These are phyloP conservation scores for Entomobrya proxima DNA, from an alignment of 2,888 invertebrate genomes.

Conservation along the genomic window DNA sequence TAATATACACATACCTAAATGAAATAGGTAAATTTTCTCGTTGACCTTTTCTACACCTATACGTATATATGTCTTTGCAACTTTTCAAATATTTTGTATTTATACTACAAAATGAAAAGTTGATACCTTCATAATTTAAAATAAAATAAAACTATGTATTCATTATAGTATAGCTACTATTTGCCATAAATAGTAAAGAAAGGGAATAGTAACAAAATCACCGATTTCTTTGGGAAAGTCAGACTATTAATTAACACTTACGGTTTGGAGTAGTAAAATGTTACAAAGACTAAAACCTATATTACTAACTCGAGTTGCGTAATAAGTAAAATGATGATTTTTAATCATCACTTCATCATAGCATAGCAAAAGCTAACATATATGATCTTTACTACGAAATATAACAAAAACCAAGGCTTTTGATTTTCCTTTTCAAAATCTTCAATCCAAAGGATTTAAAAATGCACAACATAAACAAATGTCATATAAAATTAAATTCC, in stretches of 20 bases:
- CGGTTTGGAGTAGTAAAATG: not conserved
- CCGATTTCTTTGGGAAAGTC: slow-evolving; percentile 59
- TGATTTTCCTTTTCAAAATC: not conserved
- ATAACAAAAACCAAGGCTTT: slow-evolving; percentile 19
- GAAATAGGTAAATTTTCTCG: not conserved
- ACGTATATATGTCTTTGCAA: not conserved
- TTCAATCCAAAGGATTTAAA: not conserved
- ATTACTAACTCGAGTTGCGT: not conserved
- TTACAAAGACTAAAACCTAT: not conserved
- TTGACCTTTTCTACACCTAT: not conserved
- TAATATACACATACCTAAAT: not conserved
- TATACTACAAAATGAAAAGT: not conserved
- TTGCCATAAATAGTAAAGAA: not conserved
- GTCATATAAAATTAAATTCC: not conserved
- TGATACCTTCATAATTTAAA: not conserved
- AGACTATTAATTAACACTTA: slow-evolving; percentile 47
- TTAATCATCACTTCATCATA: too few relatives aligned
- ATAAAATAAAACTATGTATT: slow-evolving; percentile 20
- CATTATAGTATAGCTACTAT: slow-evolving; percentile 19
- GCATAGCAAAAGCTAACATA: not conserved
- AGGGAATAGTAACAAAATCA: slow-evolving; percentile 52
- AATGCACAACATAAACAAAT: not conserved
- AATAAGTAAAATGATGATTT: not conserved
- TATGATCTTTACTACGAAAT: not conserved
- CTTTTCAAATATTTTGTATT: not conserved